Base-by-base conservation (phyloP, 2,888 invertebrate species). In the Drosophila kambysellisi region DNA sequence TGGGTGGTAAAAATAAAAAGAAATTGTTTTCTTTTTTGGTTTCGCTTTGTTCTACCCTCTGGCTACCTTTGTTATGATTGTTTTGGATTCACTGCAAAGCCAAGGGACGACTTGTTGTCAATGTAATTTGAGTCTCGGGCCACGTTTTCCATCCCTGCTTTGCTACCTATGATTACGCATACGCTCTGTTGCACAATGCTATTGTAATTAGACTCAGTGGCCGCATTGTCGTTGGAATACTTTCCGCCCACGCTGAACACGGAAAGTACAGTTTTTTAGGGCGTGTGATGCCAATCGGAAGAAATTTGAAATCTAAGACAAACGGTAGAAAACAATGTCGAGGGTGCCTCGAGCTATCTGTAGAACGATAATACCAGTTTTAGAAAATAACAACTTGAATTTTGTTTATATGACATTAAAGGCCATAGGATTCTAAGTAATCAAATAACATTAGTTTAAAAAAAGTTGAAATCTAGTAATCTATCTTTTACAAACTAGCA, bases 201-300 rank as follows among this genome's bases (percentile, higher is more conserved):
- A 75, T 80, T 72, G 87, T 86, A 90, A 85, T 85, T 85, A 85
- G 83, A 88, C 68, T 56, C 82, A 77, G 65, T 71, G 74, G 74
- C 82, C 81, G 73, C 51, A 76, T 53, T 70, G 60, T 64, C 51
- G 53, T 50, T 52, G 59, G 59, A 76, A 70, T 77, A 74, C 69
- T 74, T 81, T 83, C 73, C 68, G 67, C 69, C 32, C 15, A 33
- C 63, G 71, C 33, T 60, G 60, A 72, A 52, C 59, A 62, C 53
- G 63, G 62, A 65, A 57, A 74, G 56, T 30, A 35, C 46, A 33
- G 52, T 43, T 69, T 70, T 71, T 51, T 63, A 46, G 52, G 52
- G 63, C 67, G 54, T 52, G 50, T 30, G 37, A 56, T 58, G 64
- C 2, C 57, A 76, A 69, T 62, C 60, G 57, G 51, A 61, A 32